Conservation (phyloP, 2,888 invertebrate genomes). For the Drosophila multiciliata region DNA sequence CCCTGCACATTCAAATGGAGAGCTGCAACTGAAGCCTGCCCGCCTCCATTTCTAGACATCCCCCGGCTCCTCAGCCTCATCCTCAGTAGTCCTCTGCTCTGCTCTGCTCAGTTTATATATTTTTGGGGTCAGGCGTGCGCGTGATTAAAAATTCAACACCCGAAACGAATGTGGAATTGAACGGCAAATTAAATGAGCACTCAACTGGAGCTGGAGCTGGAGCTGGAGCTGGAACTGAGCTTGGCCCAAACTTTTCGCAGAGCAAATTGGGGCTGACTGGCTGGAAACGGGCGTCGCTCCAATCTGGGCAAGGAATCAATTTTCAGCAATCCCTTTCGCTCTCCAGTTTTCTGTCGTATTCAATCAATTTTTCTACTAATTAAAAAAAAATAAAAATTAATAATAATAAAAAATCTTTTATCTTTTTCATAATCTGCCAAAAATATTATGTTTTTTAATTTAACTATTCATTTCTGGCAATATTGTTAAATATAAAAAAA, state of each 20-base stretch:
- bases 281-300: neutral
- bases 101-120: too few species aligned
- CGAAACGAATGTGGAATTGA: conserved; percentile 82
- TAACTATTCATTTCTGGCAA: too few species aligned
- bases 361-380: neutral
- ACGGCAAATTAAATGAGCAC: conserved; percentile 82
- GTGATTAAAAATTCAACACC: conserved; percentile 83
- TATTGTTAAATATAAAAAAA: too few species aligned
- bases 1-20: conserved; percentile 70
- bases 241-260: neutral
- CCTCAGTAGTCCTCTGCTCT: neutral
- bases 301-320: neutral
- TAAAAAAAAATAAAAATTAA: too few species aligned
- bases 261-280: neutral
- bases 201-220: conserved; percentile 27
- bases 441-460: too few species aligned
- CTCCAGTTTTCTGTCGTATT: neutral
- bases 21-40: conserved; percentile 21
- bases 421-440: too few species aligned
- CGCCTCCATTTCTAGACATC: conserved; percentile 5
- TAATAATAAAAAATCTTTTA: too few species aligned
- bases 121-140: conserved; percentile 68
- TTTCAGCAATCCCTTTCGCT: neutral
- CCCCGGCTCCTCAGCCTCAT: neutral
- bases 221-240: neutral